Conservation (phyloP, 2,888 invertebrate species). For the Trachelus iudaicus region DNA sequence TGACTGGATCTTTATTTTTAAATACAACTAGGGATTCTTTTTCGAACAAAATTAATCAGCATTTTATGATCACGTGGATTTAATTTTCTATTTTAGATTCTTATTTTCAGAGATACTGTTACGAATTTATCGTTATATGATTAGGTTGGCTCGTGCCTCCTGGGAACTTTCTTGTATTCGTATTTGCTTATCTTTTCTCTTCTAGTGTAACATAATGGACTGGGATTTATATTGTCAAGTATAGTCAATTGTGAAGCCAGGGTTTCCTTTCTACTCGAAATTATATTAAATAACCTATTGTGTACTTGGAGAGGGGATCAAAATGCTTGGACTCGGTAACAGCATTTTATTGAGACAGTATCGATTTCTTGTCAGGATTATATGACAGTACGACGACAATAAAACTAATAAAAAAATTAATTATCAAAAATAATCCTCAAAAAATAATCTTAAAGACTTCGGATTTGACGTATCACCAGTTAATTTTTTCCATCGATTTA, state of each 20-base stretch:
- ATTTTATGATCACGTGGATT: background rate
- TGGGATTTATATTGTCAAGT: background rate
- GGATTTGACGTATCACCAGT: background rate
- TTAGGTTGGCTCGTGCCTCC: no score
- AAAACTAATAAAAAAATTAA: background rate
- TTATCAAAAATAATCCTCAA: background rate
- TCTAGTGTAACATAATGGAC: background rate
- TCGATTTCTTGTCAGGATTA: background rate
- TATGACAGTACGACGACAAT: background rate
- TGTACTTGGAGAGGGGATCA: background rate
- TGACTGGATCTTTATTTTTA: background rate
- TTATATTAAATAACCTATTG: background rate
- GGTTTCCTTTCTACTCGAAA: background rate
- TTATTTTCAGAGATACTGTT: background rate
- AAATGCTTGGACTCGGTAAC: background rate
- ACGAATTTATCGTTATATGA: background rate
- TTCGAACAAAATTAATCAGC: background rate
- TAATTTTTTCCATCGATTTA: background rate
- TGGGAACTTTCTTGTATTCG: background rate
- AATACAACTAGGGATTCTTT: background rate
- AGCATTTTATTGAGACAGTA: background rate
- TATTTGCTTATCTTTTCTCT: background rate
- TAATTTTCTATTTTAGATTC: background rate
- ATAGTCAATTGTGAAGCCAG: background rate
- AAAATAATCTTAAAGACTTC: background rate